phyloP scores from a whole-genome alignment of 1,140 invertebrate species.

The Anastrepha ludens region DNA sequence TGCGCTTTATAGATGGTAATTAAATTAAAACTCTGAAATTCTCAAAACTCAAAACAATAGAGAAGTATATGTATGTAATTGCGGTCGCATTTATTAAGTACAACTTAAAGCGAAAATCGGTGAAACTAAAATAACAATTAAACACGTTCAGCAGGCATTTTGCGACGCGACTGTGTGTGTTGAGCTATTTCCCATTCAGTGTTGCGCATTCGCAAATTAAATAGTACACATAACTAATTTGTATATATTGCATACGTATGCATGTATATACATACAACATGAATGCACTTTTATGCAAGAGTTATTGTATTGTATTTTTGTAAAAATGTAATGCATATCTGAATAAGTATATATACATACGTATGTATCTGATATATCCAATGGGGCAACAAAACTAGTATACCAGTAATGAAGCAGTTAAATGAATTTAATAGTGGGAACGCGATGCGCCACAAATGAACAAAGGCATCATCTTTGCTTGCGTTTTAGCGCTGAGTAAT shows the following conservation, averaged over 20 bases:
- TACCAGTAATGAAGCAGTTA: conserved; percentile 71
- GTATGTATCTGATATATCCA: not conserved
- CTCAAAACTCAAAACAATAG: conserved; percentile 22
- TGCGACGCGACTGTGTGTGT: not conserved
- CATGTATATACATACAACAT: not conserved
- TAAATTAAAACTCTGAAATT: conserved; percentile 3
- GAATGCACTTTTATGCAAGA: too few species aligned
- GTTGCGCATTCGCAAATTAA: conserved; percentile 9
- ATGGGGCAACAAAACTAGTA: conserved; percentile 4
- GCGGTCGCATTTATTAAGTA: conserved; percentile 24
- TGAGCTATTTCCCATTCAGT: conserved; percentile 25
- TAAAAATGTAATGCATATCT: too few species aligned
- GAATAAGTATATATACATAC: not conserved
- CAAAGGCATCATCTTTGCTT: conserved; percentile 14
- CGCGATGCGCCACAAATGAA: conserved; percentile 28
- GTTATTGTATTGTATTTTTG: too few species aligned
- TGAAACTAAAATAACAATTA: conserved; percentile 52
- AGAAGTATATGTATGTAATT: not conserved
- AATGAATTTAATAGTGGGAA: conserved; percentile 73
- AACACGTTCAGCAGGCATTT: not conserved
- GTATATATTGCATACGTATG: not conserved
- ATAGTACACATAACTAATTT: not conserved
- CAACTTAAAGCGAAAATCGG: conserved; percentile 44
- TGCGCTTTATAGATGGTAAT: not conserved
- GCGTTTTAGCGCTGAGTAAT: conserved; percentile 51